These are phyloP conservation scores for Drosophila sordidula DNA, from an alignment of 2,888 invertebrate genomes.

Conservation along the genomic window DNA sequence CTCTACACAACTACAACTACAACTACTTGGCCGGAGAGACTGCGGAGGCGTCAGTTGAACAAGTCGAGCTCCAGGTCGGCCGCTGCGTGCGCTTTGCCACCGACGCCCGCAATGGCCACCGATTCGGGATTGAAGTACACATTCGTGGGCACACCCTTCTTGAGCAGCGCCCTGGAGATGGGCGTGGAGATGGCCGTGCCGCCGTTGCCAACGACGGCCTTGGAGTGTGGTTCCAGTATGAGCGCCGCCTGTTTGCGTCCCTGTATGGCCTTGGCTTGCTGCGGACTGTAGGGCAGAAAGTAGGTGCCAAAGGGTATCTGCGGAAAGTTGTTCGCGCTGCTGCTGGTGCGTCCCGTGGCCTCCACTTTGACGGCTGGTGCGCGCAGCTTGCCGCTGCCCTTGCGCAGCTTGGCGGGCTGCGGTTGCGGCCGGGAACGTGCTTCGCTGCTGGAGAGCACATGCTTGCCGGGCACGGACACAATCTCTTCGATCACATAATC, in stretches of 20 bases:
- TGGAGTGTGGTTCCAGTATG: slow-evolving; percentile 88
- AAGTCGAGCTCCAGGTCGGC: slow-evolving; percentile 89
- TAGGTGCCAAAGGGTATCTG: slow-evolving; percentile 82
- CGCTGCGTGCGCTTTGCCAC: slow-evolving; percentile 91
- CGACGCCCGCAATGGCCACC: slow-evolving; percentile 90
- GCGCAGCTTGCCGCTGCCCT: slow-evolving; percentile 27
- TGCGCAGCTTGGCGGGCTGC: slow-evolving; percentile 32
- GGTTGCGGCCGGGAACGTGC: slow-evolving; percentile 5
- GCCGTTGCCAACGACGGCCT: slow-evolving; percentile 88
- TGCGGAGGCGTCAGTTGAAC: slow-evolving; percentile 59
- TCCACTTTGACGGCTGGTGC: slow-evolving; percentile 73
- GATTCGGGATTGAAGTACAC: slow-evolving; percentile 89
- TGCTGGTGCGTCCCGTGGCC: slow-evolving; percentile 82
- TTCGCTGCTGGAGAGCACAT: slow-evolving; percentile 58
- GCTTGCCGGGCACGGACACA: slow-evolving; percentile 77
- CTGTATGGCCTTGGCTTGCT: slow-evolving; percentile 53
- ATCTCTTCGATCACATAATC: slow-evolving; percentile 83
- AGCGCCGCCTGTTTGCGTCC: slow-evolving; percentile 83
- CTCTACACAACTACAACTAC: slow-evolving; percentile 34
- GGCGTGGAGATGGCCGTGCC: slow-evolving; percentile 90
- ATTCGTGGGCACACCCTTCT: slow-evolving; percentile 87
- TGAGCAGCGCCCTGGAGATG: slow-evolving; percentile 88
- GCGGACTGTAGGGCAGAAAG: slow-evolving; percentile 79
- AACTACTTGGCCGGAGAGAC: slow-evolving; percentile 32
- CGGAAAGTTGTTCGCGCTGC: slow-evolving; percentile 77